Conservation (phyloP, 2,888 invertebrate species). For the Hirtodrosophila trivittata region DNA sequence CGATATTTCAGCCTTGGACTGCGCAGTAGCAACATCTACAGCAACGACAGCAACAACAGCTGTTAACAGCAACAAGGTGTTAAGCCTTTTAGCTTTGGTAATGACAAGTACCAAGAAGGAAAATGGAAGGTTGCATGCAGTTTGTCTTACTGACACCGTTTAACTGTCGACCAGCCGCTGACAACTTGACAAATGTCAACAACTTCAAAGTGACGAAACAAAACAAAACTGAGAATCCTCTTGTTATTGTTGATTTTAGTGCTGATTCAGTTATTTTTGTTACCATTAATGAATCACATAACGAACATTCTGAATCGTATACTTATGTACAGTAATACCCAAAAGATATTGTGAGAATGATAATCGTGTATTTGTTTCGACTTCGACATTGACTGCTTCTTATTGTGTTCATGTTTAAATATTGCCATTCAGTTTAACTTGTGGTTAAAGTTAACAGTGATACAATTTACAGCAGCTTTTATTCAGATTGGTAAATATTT, state of each 20-base stretch:
- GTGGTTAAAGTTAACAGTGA: too few relatives aligned
- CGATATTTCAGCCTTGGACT: conserved; percentile 46
- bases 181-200: conserved; percentile 46
- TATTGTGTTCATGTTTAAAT: too few relatives aligned
- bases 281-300: conserved; percentile 6
- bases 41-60: conserved; percentile 7
- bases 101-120: conserved; percentile 37
- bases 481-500: too few relatives aligned
- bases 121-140: conserved; percentile 26
- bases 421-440: too few relatives aligned
- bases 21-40: conserved; percentile 22
- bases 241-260: too few relatives aligned
- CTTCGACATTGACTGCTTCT: conserved; percentile 4
- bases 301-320: background rate
- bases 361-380: conserved; percentile 3
- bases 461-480: too few relatives aligned
- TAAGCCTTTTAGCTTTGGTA: conserved; percentile 46
- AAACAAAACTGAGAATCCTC: too few relatives aligned
- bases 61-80: conserved; percentile 14
- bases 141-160: background rate
- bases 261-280: too few relatives aligned
- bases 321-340: background rate
- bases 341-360: conserved; percentile 13
- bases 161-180: conserved; percentile 11
- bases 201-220: conserved; percentile 16